These are phyloP conservation scores for Aurelia sp. DNA, from an alignment of 30 jellyfish, hydroid and myxozoan species.

Conservation along the genomic window DNA sequence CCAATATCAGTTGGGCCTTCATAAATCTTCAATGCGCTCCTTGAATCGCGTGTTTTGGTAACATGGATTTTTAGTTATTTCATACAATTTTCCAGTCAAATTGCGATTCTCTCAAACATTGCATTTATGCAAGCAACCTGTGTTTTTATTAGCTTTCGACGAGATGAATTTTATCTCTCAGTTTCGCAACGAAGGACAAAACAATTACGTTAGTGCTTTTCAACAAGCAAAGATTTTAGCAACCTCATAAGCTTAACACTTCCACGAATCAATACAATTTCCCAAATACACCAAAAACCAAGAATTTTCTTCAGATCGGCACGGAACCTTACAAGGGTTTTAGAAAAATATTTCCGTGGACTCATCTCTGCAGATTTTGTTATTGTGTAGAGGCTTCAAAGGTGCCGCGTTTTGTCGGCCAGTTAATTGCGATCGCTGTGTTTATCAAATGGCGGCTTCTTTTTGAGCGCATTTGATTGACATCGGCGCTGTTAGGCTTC, in stretches of 20 bases:
- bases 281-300: constrained; percentile 65
- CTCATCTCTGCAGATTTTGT: constrained; percentile 68
- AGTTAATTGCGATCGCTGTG: constrained; percentile 86
- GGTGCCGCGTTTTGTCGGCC: constrained; percentile 87
- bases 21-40: too few species aligned
- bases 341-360: constrained; percentile 65
- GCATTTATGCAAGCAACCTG: not conserved
- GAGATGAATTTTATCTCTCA: not conserved
- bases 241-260: constrained; percentile 40
- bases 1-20: too few species aligned
- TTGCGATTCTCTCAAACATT: too few species aligned
- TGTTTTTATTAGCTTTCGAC: constrained; percentile 8
- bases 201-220: constrained; percentile 18
- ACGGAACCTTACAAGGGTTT: constrained; percentile 80
- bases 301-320: constrained; percentile 63
- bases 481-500: constrained; percentile 86
- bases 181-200: constrained; percentile 40
- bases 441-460: constrained; percentile 85
- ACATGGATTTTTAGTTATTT: too few species aligned
- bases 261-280: constrained; percentile 67
- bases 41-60: too few species aligned
- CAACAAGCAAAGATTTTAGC: constrained; percentile 35
- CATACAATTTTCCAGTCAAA: too few species aligned
- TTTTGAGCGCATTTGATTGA: constrained; percentile 76
- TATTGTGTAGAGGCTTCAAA: constrained; percentile 76